Percentiles rank a stretch among this genome's conserved stretches.
Conservation (phyloP, 1,140 invertebrate species). For the Hyphantria cunea region DNA sequence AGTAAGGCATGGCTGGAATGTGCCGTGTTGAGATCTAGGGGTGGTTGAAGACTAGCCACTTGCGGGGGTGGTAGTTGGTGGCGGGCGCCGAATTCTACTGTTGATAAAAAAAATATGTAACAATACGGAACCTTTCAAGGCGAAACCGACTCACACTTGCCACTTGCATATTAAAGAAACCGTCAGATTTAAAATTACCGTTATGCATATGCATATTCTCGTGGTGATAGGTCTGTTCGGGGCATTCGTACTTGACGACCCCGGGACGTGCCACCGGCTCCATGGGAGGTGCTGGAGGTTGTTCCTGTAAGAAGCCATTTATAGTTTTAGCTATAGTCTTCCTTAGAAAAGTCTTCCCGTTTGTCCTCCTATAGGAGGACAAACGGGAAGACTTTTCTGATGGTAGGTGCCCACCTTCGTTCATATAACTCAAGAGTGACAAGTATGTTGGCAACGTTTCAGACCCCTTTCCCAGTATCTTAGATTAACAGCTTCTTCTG, state of each 20-base stretch:
- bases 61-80: constrained; percentile 48
- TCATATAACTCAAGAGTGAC: too few species aligned
- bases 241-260: constrained; percentile 67
- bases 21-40: constrained; percentile 57
- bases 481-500: too few species aligned
- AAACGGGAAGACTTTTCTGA: too few species aligned
- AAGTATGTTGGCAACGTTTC: too few species aligned
- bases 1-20: constrained; percentile 64
- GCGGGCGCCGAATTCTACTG: constrained; percentile 51
- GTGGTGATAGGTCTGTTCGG: constrained; percentile 63
- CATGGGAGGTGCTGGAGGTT: constrained; percentile 37
- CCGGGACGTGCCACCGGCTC: constrained; percentile 46
- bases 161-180: too few species aligned
- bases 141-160: too few species aligned
- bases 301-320: constrained; percentile 45
- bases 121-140: too few species aligned
- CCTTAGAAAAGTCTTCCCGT: too few species aligned
- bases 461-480: too few species aligned
- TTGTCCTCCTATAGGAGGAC: too few species aligned
- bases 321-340: too few species aligned
- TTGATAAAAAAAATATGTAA: background rate
- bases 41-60: constrained; percentile 48
- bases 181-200: constrained; percentile 52
- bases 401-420: too few species aligned
- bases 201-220: constrained; percentile 67